Evolutionary conservation across 2,113 vertebrate genomes (phyloP).

Genomic region (Crotalus viridis): DNA sequence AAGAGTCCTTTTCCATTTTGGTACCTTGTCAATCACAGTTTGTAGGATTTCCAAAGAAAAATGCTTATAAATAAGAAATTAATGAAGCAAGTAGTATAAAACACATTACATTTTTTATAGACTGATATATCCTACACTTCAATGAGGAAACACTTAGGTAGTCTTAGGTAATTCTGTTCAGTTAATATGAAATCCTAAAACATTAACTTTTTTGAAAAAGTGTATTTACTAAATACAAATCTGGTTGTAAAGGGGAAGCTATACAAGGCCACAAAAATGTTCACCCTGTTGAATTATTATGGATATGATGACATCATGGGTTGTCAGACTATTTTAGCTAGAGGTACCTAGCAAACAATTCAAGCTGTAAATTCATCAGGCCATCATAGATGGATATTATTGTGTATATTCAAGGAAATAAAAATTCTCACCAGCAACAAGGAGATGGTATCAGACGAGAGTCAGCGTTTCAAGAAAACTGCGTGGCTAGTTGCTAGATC

Average conservation of each 20-base stretch:
- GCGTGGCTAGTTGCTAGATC: neutral
- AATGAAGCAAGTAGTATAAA: slow-evolving; percentile 3
- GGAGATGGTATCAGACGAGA: neutral
- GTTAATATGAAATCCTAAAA: neutral
- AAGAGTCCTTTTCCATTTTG: slow-evolving; percentile 24
- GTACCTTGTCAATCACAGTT: neutral
- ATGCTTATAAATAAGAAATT: slow-evolving; percentile 31
- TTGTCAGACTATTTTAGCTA: neutral
- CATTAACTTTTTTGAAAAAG: neutral
- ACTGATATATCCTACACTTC: neutral
- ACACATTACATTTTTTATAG: slow-evolving; percentile 1
- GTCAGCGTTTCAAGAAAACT: neutral
- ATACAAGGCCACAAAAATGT: slow-evolving; percentile 9
- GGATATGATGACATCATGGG: slow-evolving; percentile 13
- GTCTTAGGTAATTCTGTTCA: neutral
- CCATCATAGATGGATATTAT: neutral
- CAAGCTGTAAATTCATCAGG: neutral
- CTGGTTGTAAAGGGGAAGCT: neutral
- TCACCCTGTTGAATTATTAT: neutral
- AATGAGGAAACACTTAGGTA: neutral
- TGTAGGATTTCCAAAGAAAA: neutral
- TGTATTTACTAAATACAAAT: neutral
- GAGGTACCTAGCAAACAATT: neutral
- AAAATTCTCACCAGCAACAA: neutral
- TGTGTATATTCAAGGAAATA: neutral